A percentile compares a stretch with the other conserved stretches of the same genome.
These are phyloP conservation scores for Acanthurus lineatus DNA, from an alignment of 2,797 vertebrate genomes.

Conservation along the genomic window DNA sequence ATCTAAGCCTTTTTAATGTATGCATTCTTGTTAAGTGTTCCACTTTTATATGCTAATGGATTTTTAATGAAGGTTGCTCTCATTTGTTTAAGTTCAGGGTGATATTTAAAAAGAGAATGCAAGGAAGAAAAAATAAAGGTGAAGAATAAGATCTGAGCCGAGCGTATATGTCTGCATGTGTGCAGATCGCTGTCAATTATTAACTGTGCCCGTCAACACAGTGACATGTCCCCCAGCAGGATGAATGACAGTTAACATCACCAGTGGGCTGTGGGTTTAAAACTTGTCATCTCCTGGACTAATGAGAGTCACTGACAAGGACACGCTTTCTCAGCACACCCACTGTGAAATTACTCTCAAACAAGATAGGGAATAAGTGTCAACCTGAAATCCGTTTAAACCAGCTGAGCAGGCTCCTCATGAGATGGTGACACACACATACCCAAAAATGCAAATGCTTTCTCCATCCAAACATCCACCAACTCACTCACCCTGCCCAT, in stretches of 20 bases:
- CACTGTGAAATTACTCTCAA: constrained; percentile 29
- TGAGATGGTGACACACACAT: not conserved
- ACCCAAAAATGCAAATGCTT: not conserved
- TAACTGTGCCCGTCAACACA: constrained; percentile 50
- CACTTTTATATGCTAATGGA: constrained; percentile 21
- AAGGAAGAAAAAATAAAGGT: not conserved
- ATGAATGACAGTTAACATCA: constrained; percentile 76
- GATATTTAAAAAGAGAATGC: not conserved
- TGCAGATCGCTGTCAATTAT: constrained; percentile 55
- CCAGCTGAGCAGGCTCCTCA: constrained; percentile 20
- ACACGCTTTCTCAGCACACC: constrained; percentile 31
- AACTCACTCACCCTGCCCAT: constrained; percentile 91
- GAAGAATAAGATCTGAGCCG: constrained; percentile 16
- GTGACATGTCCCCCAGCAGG: constrained; percentile 46
- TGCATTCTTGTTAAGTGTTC: constrained; percentile 19
- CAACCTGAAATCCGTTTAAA: constrained; percentile 42
- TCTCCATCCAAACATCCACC: not conserved
- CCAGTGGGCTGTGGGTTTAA: constrained; percentile 65
- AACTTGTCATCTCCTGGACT: constrained; percentile 67
- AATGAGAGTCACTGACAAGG: constrained; percentile 69
- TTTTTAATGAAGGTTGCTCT: constrained; percentile 14
- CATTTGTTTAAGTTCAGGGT: constrained; percentile 5
- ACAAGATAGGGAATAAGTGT: constrained; percentile 33
- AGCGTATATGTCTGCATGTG: constrained; percentile 10
- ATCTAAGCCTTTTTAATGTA: constrained; percentile 32